These are phyloP conservation scores for Cheilinus undulatus DNA, from an alignment of 2,113 vertebrate species.

Conservation along the genomic window DNA sequence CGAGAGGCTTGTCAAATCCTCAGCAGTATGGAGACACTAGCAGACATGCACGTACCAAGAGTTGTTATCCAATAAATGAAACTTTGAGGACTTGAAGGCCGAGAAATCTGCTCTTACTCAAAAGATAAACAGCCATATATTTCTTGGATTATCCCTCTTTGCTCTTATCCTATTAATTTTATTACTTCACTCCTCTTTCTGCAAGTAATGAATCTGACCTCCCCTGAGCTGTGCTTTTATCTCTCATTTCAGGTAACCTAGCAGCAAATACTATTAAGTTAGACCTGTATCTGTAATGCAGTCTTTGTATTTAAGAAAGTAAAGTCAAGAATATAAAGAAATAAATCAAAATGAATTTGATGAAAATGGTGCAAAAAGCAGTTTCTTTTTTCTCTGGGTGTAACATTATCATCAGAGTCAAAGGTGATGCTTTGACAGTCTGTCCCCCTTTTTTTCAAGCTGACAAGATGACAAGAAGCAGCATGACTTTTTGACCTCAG, in stretches of 20 bases:
- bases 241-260: not conserved
- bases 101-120: not conserved
- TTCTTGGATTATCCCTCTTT: not conserved
- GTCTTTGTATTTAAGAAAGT: too few species aligned
- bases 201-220: not conserved
- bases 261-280: not conserved
- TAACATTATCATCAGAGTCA: not conserved
- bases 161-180: not conserved
- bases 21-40: not conserved
- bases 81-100: not conserved
- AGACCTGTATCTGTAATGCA: too few species aligned
- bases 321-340: not conserved
- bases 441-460: constrained; percentile 7
- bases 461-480: constrained; percentile 36
- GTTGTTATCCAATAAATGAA: constrained; percentile 1
- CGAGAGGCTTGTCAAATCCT: not conserved
- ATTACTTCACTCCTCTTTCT: not conserved
- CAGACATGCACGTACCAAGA: not conserved
- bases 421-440: constrained; percentile 15
- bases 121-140: not conserved
- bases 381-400: not conserved
- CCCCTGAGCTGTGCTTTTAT: not conserved
- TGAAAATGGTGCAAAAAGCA: not conserved
- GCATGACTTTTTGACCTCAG: constrained; percentile 47
- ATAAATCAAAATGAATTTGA: not conserved